Base-by-base conservation (phyloP, 2,113 vertebrate genomes). In the Sminthopsis crassicaudata region DNA sequence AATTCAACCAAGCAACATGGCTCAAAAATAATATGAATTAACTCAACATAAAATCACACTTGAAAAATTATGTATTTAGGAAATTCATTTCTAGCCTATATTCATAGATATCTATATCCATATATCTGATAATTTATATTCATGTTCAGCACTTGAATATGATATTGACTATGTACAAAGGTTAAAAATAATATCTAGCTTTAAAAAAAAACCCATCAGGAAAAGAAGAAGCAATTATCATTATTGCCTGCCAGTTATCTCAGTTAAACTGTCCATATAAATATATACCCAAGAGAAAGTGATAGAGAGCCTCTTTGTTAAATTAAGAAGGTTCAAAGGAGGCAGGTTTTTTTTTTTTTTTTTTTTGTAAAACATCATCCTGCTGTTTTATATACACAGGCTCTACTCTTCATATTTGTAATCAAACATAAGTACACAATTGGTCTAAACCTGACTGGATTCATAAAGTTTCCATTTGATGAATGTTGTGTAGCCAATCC, bases 251-350 rank as follows among this genome's bases (percentile, higher is more conserved):
- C 52, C 50, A 96, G 60, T 94, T 95, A 94, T 27, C 42, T 76
- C 94, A 96, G 51, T 93, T 95, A 93, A 97, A 94, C 95, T 53
- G 8, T 42, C 60, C 26, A 46, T 93, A 93, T 92, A 89, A 92
- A 93, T 52, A 88, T 30, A 90, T 16, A 60, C 19, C 95, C 88
- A 96, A 90, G 54, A 93, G 90, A 91, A 95, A 9, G 2, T 96
- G 91, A 96, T 89, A 93, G 91, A 97, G 95, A 50, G 54, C 53
- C 84, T 93, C 48, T 97, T 95, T 95, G 90, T 94, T 95, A 96
- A 97, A 97, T 97, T 96, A 97, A 97, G 92, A 90, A 91, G n/a
- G 91, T 92, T 94, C 92, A 93, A 94, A 67, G 48, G 90, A 89
- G 90, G 76, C 2, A 90, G 76, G 26, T 26, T 30, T 57, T 27